Evolutionary conservation across 2,797 vertebrate species (phyloP), one percentile per base, ranked within the genome.

Genomic region (Dicrostonyx torquatus): DNA sequence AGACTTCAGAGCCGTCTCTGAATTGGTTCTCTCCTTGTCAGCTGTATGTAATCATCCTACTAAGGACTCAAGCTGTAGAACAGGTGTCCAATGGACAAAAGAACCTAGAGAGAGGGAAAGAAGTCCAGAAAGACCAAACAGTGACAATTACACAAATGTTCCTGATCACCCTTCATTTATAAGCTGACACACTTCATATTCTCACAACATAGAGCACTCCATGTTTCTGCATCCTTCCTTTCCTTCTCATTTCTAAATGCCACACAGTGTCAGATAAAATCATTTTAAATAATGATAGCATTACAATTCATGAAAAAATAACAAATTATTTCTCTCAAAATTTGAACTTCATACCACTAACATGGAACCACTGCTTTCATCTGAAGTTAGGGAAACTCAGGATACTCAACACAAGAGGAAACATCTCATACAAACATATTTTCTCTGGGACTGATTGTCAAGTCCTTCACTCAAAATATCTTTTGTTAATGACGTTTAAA

Each of bases 281-380:
- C 24, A 70, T 91, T 94, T 91, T 34, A 87, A 96, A 80, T 45
- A 77, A 15, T 22, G 77, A 76, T 66, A 58, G 9, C 29, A 34
- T 48, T 89, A 34, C 2, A 45, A 78, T 93, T 94, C 90, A 4
- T 50, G 79, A 87, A 66, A 95, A 64, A 86, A n/a, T 6, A 83
- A 40, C 1, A 55, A 78, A 50, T 70, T 92, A 48, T 55, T 72
- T 72, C n/a, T 73, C 77, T 88, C 78, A 89, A 87, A 68, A 80
- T 34, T 86, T 26, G 24, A 55, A 29, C 26, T 90, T 70, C 68
- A 60, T 70, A 34, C 6, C 89, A 77, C 64, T 58, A 43, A 55
- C 26, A 80, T 18, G 17, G 50, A 88, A 90, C 37, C n/a, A 40
- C 70, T 40, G 31, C 1, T 43, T 95, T 79, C 6, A 18, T 73